Evolutionary conservation across 2,113 vertebrate species (phyloP).

Genomic region (Heloderma charlesbogerti): DNA sequence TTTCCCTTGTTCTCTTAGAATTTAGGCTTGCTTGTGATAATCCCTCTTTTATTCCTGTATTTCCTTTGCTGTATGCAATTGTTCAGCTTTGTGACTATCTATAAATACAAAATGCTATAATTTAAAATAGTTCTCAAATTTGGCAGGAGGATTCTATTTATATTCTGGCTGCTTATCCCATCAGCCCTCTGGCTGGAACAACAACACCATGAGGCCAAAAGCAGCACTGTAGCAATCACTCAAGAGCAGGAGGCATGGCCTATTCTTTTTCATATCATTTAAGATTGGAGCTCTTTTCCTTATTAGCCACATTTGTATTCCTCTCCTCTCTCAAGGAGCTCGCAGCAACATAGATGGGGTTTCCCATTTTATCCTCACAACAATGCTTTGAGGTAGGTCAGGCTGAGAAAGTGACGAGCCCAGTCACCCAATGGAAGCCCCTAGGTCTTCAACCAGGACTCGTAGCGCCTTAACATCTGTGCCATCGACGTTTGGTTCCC

Average conservation of each 20-base stretch:
- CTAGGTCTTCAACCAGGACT: neutral
- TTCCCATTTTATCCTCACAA: neutral
- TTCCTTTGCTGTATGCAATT: neutral
- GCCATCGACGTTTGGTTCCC: neutral
- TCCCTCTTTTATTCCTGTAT: neutral
- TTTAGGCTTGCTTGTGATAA: neutral
- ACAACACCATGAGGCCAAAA: neutral
- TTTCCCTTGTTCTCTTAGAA: neutral
- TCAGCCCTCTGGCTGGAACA: neutral
- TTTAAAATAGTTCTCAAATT: neutral
- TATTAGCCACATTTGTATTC: neutral
- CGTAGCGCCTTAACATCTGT: neutral
- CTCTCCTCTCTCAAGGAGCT: neutral
- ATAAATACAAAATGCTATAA: neutral
- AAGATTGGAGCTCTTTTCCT: neutral
- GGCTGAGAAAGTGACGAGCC: neutral
- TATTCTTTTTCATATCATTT: neutral
- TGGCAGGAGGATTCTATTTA: conserved; percentile 17
- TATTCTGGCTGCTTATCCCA: conserved; percentile 24
- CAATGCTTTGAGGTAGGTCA: neutral
- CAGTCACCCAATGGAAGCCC: neutral
- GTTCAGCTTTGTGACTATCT: conserved; percentile 8
- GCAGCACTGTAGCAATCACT: fast-evolving
- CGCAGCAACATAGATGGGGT: neutral
- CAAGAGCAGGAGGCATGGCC: neutral